Percentiles rank a stretch among this genome's conserved stretches.
These are phyloP conservation scores for Phylloscopus trochiloides DNA, from an alignment of 2,113 vertebrate species.

Conservation along the genomic window DNA sequence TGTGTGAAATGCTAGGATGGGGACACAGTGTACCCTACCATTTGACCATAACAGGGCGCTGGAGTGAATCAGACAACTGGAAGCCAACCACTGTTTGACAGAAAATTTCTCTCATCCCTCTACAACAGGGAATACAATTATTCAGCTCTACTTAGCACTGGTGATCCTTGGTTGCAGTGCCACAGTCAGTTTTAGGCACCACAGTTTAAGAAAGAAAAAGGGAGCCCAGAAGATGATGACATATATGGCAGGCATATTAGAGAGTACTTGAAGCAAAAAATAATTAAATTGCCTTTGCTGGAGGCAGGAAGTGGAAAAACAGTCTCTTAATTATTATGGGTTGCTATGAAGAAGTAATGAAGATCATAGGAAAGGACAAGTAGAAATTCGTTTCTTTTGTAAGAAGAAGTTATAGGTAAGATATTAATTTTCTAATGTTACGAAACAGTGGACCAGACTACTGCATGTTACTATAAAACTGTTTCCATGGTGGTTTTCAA, in stretches of 20 bases:
- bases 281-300: neutral
- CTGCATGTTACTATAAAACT: neutral
- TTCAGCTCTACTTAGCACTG: slow-evolving; percentile 9
- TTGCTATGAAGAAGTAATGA: neutral
- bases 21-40: neutral
- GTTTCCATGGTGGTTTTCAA: neutral
- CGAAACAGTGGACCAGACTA: neutral
- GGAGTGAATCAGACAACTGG: neutral
- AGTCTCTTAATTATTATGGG: neutral
- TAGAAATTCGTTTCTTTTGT: neutral
- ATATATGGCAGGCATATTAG: neutral
- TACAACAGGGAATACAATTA: neutral
- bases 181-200: neutral
- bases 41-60: neutral
- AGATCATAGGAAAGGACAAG: neutral
- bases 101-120: neutral
- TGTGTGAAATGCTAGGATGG: neutral
- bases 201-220: neutral
- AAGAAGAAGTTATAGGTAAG: neutral
- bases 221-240: neutral
- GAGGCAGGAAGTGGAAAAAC: neutral
- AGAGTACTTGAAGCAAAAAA: neutral
- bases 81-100: neutral
- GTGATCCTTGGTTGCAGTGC: neutral
- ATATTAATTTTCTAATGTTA: neutral